phyloP scores from a whole-genome alignment of 1,140 invertebrate species.

The Frieseomelitta varia region DNA sequence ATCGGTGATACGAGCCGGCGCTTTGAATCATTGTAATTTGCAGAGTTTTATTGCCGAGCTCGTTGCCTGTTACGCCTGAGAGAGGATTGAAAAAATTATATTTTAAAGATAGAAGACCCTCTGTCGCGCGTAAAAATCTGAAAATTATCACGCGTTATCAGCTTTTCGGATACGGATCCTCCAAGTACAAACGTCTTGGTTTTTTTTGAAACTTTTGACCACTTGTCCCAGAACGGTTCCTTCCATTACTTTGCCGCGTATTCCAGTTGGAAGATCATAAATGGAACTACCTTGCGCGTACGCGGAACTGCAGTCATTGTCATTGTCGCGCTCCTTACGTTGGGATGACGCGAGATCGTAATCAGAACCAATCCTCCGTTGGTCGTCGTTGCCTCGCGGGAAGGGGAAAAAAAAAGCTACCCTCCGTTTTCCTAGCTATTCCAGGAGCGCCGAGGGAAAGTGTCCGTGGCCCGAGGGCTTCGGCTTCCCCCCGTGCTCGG shows the following conservation, averaged over 20 bases:
- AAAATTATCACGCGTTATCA: too few relatives aligned
- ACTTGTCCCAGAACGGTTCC: neutral
- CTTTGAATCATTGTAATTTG: too few relatives aligned
- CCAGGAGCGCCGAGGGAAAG: constrained; percentile 43
- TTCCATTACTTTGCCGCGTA: neutral
- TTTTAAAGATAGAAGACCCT: too few relatives aligned
- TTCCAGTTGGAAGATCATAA: constrained; percentile 40
- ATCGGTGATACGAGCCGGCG: neutral
- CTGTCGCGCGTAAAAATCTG: too few relatives aligned
- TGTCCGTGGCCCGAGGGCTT: constrained; percentile 41
- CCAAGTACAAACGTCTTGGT: neutral
- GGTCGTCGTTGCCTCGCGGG: constrained; percentile 47
- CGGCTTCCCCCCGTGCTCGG: neutral
- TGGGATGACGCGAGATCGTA: constrained; percentile 66
- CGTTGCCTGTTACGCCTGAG: too few relatives aligned
- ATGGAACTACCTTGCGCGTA: constrained; percentile 63
- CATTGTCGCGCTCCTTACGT: constrained; percentile 38
- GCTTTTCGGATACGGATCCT: too few relatives aligned
- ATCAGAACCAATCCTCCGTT: constrained; percentile 65
- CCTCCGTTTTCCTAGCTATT: constrained; percentile 31
- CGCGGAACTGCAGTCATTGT: constrained; percentile 55
- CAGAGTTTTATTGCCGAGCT: too few relatives aligned
- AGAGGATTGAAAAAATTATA: too few relatives aligned
- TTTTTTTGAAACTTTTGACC: neutral
- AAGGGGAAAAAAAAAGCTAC: constrained; percentile 7